phyloP scores from a whole-genome alignment of 1,140 invertebrate genomes.

The Acarapis woodi region DNA sequence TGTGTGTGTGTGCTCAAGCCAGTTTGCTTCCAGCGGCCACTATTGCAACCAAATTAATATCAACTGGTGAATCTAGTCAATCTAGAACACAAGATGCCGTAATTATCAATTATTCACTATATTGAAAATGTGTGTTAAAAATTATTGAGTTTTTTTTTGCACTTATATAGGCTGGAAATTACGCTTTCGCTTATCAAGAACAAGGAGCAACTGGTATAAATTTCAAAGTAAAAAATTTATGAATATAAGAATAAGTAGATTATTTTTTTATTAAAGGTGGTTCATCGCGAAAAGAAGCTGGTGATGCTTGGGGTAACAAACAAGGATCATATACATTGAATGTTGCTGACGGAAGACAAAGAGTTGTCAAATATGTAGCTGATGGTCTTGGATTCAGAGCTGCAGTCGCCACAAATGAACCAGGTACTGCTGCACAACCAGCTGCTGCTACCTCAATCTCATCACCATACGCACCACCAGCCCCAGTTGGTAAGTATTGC shows the following conservation, averaged over 20 bases:
- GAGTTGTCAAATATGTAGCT: slow-evolving; percentile 12
- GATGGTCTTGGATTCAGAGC: slow-evolving; percentile 10
- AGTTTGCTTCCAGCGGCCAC: not conserved
- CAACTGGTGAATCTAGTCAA: slow-evolving; percentile 12
- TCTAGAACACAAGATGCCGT: slow-evolving; percentile 13
- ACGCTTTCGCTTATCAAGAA: not conserved
- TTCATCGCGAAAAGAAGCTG: slow-evolving; percentile 8
- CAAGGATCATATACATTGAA: slow-evolving; percentile 10
- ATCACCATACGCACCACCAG: slow-evolving; percentile 1
- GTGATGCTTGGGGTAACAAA: slow-evolving; percentile 12
- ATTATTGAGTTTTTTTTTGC: too few species aligned
- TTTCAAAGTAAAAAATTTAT: not conserved
- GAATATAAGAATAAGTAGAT: not conserved
- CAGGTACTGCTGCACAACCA: slow-evolving; percentile 7
- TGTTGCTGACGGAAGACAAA: slow-evolving; percentile 10
- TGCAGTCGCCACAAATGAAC: slow-evolving; percentile 9
- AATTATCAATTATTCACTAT: too few species aligned
- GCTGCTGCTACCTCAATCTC: slow-evolving; percentile 6
- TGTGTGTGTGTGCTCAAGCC: not conserved
- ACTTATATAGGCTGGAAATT: too few species aligned
- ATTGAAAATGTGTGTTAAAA: too few species aligned
- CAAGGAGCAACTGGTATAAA: not conserved
- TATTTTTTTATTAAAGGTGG: slow-evolving; percentile 15
- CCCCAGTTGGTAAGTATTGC: too few species aligned
- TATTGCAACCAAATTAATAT: not conserved